Conservation (phyloP, 1,140 invertebrate species). For the Drosophila novamexicana region DNA sequence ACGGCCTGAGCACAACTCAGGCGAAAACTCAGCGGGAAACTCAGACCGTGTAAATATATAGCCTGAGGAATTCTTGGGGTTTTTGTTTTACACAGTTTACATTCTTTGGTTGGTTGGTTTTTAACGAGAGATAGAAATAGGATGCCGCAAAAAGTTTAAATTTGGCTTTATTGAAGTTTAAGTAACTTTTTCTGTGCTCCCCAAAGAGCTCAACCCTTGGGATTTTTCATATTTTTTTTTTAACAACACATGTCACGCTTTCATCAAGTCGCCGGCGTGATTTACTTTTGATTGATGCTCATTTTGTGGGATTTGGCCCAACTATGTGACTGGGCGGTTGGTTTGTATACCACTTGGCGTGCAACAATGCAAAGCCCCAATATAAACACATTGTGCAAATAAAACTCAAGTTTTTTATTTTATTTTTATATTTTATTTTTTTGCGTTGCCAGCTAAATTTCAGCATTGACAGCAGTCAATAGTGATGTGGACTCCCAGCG, state of each 20-base stretch:
- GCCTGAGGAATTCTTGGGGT: too few relatives aligned
- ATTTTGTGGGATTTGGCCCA: constrained; percentile 50
- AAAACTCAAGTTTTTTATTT: constrained; percentile 33
- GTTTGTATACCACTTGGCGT: not conserved
- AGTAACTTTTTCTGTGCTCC: not conserved
- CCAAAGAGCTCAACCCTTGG: constrained; percentile 2
- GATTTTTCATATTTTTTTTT: not conserved
- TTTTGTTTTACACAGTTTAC: too few relatives aligned
- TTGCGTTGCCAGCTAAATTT: constrained; percentile 38
- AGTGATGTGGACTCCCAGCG: not conserved
- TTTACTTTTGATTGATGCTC: constrained; percentile 51
- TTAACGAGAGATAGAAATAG: too few relatives aligned
- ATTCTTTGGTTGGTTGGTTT: too few relatives aligned
- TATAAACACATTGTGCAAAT: constrained; percentile 54
- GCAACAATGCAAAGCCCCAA: constrained; percentile 42
- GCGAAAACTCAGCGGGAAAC: too few relatives aligned
- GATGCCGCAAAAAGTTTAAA: too few relatives aligned
- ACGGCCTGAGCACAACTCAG: too few relatives aligned
- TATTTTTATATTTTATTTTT: constrained; percentile 6
- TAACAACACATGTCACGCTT: constrained; percentile 18
- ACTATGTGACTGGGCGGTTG: constrained; percentile 21
- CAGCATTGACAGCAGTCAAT: constrained; percentile 33
- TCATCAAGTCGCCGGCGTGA: constrained; percentile 38
- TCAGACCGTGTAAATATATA: too few relatives aligned
- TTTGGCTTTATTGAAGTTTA: not conserved